Evolutionary conservation across 2,888 invertebrate genomes (phyloP).

Genomic region (Rhopalosiphum nymphaeae): DNA sequence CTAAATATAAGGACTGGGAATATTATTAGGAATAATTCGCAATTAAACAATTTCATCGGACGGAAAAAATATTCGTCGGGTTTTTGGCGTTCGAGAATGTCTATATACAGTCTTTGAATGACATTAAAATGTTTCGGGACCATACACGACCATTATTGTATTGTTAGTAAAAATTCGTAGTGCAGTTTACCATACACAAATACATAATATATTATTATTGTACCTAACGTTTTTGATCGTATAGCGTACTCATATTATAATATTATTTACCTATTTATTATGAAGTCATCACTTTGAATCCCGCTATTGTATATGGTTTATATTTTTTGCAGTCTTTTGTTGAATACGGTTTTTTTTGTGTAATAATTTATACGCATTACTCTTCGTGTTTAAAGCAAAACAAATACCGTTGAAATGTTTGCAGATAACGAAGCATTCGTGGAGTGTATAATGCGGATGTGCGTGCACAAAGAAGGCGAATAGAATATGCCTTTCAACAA

Average conservation of each 20-base stretch:
- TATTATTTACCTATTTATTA: background rate
- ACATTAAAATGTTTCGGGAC: background rate
- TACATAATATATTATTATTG: background rate
- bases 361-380: background rate
- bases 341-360: background rate
- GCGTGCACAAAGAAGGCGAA: constrained; percentile 16
- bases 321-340: background rate
- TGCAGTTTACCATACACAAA: background rate
- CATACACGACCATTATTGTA: background rate
- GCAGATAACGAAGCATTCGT: constrained; percentile 9
- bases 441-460: background rate
- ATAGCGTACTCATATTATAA: background rate
- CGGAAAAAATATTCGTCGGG: background rate
- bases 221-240: background rate
- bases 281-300: background rate
- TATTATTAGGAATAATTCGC: background rate
- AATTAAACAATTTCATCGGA: background rate
- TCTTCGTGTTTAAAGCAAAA: background rate
- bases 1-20: background rate
- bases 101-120: background rate
- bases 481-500: background rate
- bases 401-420: background rate
- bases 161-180: background rate
- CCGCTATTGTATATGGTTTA: background rate
- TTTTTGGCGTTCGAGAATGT: background rate